Evolutionary conservation across 2,113 vertebrate species (phyloP).

Genomic region (Panurus biarmicus): DNA sequence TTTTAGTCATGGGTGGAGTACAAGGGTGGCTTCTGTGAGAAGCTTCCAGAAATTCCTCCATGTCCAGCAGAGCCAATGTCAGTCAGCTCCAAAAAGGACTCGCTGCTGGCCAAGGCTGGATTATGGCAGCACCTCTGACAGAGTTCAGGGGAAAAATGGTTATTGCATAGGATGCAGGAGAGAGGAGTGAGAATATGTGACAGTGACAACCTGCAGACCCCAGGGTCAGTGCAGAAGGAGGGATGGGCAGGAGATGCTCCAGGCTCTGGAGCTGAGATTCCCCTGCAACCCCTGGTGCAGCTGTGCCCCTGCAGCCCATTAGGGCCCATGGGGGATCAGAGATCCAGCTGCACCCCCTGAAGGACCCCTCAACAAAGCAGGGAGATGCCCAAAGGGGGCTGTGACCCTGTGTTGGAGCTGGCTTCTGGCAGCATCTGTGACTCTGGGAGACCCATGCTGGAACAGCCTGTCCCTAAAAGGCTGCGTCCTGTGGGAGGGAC

Average conservation of each 20-base stretch:
- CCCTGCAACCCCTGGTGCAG: not conserved
- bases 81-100: not conserved
- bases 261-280: not conserved
- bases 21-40: not conserved
- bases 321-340: not conserved
- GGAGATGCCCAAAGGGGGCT: not conserved
- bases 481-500: not conserved
- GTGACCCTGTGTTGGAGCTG: not conserved
- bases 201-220: not conserved
- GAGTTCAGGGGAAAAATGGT: not conserved
- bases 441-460: not conserved
- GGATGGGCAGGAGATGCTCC: not conserved
- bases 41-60: not conserved
- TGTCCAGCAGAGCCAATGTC: not conserved
- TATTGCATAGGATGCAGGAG: not conserved
- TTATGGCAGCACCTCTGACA: not conserved
- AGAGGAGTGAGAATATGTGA: not conserved
- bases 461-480: not conserved
- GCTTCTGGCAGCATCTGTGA: not conserved
- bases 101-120: fast-evolving
- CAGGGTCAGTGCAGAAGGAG: not conserved
- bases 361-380: not conserved
- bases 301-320: not conserved
- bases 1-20: not conserved
- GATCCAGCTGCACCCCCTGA: not conserved